Evolutionary conservation across 2,113 vertebrate genomes (phyloP).

Genomic region (Misgurnus mizolepis): DNA sequence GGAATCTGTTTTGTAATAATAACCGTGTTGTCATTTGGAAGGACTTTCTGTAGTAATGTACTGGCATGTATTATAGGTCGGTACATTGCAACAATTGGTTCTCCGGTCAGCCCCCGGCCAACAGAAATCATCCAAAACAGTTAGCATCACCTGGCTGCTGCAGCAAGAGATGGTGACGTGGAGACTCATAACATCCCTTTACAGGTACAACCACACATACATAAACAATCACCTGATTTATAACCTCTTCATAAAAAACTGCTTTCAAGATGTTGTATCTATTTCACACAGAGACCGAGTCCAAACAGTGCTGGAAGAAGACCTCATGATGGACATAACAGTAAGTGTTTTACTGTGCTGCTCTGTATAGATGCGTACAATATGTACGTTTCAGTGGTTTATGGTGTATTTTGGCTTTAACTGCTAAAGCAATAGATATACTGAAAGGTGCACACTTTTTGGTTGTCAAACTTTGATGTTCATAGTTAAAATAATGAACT

Average conservation of each 20-base stretch:
- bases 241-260: neutral
- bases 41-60: neutral
- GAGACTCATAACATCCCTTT: constrained; percentile 90
- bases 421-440: no score
- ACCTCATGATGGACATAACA: constrained; percentile 81
- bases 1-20: no score
- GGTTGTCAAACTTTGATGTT: no score
- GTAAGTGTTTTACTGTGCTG: constrained; percentile 73
- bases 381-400: no score
- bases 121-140: constrained; percentile 91
- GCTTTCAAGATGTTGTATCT: neutral
- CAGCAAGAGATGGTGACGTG: constrained; percentile 94
- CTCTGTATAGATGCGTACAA: no score
- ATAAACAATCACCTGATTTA: neutral
- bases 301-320: constrained; percentile 88
- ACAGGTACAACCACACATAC: constrained; percentile 74
- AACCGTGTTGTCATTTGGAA: no score
- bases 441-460: no score
- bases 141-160: constrained; percentile 92
- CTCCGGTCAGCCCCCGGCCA: constrained; percentile 86
- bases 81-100: constrained; percentile 86
- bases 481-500: no score
- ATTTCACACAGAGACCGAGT: constrained; percentile 78
- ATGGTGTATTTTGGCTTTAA: no score
- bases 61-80: constrained; percentile 73